A percentile compares a stretch with the other conserved stretches of the same genome.
phyloP scores from a whole-genome alignment of 64 coral and sea anemone species.

The Stylophora pistillata region DNA sequence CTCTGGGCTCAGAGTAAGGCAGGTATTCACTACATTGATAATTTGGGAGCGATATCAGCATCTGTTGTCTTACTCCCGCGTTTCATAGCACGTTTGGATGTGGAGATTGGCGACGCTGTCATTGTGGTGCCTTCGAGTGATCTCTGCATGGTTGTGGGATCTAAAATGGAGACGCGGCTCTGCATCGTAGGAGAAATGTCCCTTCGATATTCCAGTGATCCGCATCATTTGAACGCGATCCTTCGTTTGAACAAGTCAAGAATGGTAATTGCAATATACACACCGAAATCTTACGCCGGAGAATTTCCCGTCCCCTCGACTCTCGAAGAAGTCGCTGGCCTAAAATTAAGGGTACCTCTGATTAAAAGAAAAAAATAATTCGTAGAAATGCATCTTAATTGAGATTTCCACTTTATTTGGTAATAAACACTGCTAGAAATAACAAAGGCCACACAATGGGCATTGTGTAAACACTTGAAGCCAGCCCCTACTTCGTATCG shows the following conservation, averaged over 20 bases:
- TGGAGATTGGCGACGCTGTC: slow-evolving; percentile 61
- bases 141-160: slow-evolving; percentile 73
- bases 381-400: background rate
- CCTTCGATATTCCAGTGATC: slow-evolving; percentile 61
- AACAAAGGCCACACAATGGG: slow-evolving; percentile 28
- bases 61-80: slow-evolving; percentile 81
- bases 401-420: background rate
- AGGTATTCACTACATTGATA: slow-evolving; percentile 77
- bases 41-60: slow-evolving; percentile 65
- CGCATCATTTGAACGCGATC: slow-evolving; percentile 66
- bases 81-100: slow-evolving; percentile 64
- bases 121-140: slow-evolving; percentile 59
- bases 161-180: slow-evolving; percentile 72
- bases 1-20: slow-evolving; percentile 75
- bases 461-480: too few species aligned
- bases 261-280: slow-evolving; percentile 59
- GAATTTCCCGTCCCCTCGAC: slow-evolving; percentile 73
- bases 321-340: slow-evolving; percentile 57
- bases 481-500: background rate
- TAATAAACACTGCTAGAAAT: slow-evolving; percentile 1
- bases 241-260: slow-evolving; percentile 64
- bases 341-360: slow-evolving; percentile 62
- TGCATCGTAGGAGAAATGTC: slow-evolving; percentile 89
- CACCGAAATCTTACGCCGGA: slow-evolving; percentile 59
- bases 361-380: slow-evolving; percentile 59